Base-by-base conservation (phyloP, 92 coral and sea anemone species). In the Paragorgia papillata region DNA sequence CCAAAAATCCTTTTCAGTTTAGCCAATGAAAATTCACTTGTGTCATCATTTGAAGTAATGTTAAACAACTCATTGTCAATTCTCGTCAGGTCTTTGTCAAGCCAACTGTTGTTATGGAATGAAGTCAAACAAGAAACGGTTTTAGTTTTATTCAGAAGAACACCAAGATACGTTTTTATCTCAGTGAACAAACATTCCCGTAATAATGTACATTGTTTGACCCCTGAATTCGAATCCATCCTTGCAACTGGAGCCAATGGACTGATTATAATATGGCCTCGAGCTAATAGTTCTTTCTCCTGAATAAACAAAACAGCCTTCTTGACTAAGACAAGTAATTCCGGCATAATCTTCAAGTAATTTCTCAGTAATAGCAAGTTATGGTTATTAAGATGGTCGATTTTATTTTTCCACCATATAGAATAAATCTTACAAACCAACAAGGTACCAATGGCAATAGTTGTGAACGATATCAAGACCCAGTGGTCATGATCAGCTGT, bases 251-350 rank as follows among this genome's bases (percentile, higher is more conserved):
- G 89, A 50, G 80, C 80, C 32, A 76, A 74, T 22, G 86, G 76
- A 37, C 91, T 84, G 22, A 82, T 92, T 43, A 94, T 70, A 7
- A 92, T 91, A 62, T 89, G 89, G 3, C 98, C 98, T 15, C 85
- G 82, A 35, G 82, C 71, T 30, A 89, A 64, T 37, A 91, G 64
- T 58, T 94, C 97, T 81, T 91, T 84, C 73, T 94, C 98, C 73
- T 94, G 98, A 75, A 94, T 87, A 20, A 89, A 74, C 66, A 76
- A 80, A 25, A 94, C 70, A 39, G 88, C 85, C 69, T 91, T 94
- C 70, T 89, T 76, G 31, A 88, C 33, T 51, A 88, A 64, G 2
- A 81, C 37, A 31, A 73, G 75, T 19, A 83, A 81, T 26, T 69
- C 57, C 35, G 76, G 87, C 9, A 80, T 58, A 9, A 81, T 80